phyloP scores from a whole-genome alignment of 2,888 invertebrate genomes.

The Neoitamus cyanurus region DNA sequence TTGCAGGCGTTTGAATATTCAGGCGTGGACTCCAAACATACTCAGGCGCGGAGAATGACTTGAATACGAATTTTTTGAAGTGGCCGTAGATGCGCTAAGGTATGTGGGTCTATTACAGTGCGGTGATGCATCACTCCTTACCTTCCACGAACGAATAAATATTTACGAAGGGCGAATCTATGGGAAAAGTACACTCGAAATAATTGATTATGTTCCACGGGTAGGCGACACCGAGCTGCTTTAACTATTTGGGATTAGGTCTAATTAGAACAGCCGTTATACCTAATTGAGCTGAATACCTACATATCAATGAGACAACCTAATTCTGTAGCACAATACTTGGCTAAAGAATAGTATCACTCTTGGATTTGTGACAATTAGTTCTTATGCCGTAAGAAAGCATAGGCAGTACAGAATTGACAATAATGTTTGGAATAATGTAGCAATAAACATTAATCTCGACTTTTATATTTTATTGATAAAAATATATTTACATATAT shows the following conservation, averaged over 20 bases:
- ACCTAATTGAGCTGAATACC: background rate
- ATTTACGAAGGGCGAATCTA: background rate
- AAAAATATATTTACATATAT: no score
- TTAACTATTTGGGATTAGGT: background rate
- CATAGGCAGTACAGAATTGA: no score
- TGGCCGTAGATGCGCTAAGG: background rate
- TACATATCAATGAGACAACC: background rate
- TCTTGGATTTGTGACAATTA: background rate
- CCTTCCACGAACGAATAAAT: background rate
- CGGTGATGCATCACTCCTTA: background rate
- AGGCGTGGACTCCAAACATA: background rate
- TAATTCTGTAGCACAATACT: background rate
- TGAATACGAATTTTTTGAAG: conserved; percentile 2
- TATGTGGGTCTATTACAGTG: background rate
- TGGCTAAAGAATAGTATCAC: background rate
- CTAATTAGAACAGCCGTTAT: background rate
- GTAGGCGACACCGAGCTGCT: background rate
- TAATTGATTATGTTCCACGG: background rate
- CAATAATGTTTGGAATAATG: no score
- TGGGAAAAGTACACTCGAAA: background rate
- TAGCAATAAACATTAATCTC: no score
- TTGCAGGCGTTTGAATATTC: background rate
- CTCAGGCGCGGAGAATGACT: background rate
- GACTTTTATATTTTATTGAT: no score
- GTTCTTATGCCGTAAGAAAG: no score